Base-by-base conservation (phyloP, 2,888 invertebrate species). In the Junonia oenone region DNA sequence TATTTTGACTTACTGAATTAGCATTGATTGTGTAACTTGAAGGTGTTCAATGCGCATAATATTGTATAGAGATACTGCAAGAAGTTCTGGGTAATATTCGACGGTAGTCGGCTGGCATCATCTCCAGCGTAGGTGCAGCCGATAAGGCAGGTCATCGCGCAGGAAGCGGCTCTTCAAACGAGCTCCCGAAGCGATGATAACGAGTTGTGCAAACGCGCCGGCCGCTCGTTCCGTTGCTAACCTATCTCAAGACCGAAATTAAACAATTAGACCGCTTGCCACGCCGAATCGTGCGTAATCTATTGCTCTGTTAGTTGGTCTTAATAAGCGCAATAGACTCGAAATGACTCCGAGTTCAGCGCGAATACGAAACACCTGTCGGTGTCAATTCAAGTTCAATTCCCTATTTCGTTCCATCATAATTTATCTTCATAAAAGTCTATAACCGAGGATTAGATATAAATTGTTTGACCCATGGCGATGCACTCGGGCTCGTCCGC, bases 131-230 rank as follows among this genome's bases (percentile, higher is more conserved):
- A 51, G 63, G 49, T 61, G 52, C 50, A 57, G 47, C 37, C 55
- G 69, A 70, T 70, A 70, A 69, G 61, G 51, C 68, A 71, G 88
- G 85, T 88, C 88, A 87, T 72, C 78, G 72, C 74, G 77, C 84
- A 87, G 88, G 89, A 88, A 88, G 84, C 76, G 73, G 76, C 77
- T 72, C 75, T 71, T 77, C 78, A 83, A 83, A 84, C 80, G 75
- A 63, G 59, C 65, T 65, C 69, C 64, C 66, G 71, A 68, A 69
- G 68, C 67, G 64, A 63, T 70, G 82, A 84, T 84, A 83, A 76
- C 74, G 68, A 61, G 72, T 81, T 82, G 78, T 73, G 78, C 75
- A 81, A 81, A 73, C 75, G 69, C 67, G 66, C 66, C 64, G 66
- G 66, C 66, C 33, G 33, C 65, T 67, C 67, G 64, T 68, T 66